phyloP scores from a whole-genome alignment of 35 echinoderm and acorn worm genomes.

The Acanthaster planci region DNA sequence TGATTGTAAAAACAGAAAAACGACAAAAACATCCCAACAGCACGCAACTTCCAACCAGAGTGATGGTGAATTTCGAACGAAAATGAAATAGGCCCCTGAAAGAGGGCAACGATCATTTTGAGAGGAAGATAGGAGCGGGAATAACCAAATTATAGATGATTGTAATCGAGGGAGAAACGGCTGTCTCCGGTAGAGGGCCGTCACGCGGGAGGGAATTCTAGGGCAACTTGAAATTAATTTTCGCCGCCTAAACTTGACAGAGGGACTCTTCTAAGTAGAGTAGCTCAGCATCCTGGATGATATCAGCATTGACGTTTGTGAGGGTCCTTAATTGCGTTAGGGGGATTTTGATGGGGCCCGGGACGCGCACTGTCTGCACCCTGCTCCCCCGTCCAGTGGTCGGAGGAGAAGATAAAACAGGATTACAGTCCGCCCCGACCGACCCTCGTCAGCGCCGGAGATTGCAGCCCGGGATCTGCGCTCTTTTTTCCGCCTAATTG shows the following conservation, averaged over 20 bases:
- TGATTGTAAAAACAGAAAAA: too few relatives aligned
- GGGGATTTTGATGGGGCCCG: not conserved
- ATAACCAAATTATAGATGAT: not conserved
- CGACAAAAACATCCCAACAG: too few relatives aligned
- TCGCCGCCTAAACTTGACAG: conserved; percentile 23
- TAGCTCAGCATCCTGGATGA: not conserved
- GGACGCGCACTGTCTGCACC: not conserved
- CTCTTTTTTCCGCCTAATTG: conserved; percentile 22
- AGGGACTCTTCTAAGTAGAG: not conserved
- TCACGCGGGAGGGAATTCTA: not conserved
- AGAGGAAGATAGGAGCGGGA: conserved; percentile 11
- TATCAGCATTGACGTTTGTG: conserved; percentile 18
- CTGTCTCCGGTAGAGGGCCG: not conserved
- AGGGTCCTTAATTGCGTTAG: conserved; percentile 18
- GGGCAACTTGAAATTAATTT: conserved; percentile 31
- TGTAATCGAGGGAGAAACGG: conserved; percentile 1
- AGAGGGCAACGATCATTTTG: not conserved
- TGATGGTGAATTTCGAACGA: too few relatives aligned
- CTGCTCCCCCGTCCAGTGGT: too few relatives aligned
- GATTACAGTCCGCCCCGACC: not conserved
- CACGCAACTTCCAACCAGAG: too few relatives aligned
- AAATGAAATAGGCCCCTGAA: too few relatives aligned
- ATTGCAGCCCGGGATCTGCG: not conserved
- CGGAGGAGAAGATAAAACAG: not conserved
- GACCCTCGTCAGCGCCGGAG: not conserved